phyloP scores from a whole-genome alignment of 2,797 vertebrate species.

The Pyrocephalus nanus region DNA sequence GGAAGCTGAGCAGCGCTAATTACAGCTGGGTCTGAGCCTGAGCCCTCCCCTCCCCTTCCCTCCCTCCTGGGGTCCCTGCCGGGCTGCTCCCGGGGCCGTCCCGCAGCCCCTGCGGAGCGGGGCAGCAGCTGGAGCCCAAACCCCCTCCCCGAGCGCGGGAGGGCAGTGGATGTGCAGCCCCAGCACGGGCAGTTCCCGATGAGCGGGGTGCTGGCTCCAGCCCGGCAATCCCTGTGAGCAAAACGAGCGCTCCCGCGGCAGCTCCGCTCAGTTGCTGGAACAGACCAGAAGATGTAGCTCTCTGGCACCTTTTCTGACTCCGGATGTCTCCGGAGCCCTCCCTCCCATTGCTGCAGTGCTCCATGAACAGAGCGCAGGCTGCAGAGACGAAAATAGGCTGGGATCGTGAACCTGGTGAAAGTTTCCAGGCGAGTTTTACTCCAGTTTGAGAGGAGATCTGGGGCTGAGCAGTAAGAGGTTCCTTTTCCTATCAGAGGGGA shows the following conservation, averaged over 20 bases:
- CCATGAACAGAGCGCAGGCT: background rate
- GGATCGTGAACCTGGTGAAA: constrained; percentile 4
- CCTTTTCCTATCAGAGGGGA: background rate
- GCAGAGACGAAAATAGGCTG: background rate
- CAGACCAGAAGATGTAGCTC: constrained; percentile 57
- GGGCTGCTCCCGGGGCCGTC: background rate
- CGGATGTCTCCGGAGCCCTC: background rate
- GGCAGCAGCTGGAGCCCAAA: background rate
- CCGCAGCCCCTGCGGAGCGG: background rate
- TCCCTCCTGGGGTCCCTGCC: background rate
- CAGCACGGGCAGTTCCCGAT: background rate
- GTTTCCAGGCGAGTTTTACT: constrained; percentile 14
- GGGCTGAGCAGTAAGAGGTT: background rate
- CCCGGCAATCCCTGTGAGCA: background rate
- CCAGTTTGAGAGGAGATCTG: background rate
- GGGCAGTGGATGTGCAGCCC: background rate
- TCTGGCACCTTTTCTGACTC: constrained; percentile 40
- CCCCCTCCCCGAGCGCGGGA: fast-evolving
- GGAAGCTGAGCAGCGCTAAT: background rate
- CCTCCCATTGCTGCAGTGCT: background rate
- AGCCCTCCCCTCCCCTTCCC: background rate
- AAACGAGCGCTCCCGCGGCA: background rate
- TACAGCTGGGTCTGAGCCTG: background rate
- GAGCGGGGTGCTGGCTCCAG: background rate
- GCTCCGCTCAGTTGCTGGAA: constrained; percentile 7